A percentile compares a stretch with the other conserved stretches of the same genome.
Conservation (phyloP, 2,113 vertebrate genomes). For the Grantiella picta region DNA sequence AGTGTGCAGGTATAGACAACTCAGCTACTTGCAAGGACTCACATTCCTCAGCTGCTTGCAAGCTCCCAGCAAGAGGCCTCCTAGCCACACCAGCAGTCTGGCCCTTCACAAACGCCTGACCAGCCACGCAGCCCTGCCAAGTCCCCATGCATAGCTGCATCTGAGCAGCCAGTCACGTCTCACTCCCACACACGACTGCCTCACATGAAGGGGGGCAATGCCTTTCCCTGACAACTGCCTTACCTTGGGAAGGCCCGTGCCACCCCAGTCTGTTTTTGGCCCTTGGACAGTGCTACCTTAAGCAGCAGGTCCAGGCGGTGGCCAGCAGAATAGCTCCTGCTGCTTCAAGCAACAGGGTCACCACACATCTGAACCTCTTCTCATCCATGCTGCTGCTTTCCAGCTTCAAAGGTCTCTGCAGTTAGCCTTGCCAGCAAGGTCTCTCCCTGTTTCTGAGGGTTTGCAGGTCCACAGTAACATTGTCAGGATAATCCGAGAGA, state of each 20-base stretch:
- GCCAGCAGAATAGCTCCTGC: background rate
- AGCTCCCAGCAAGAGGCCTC: background rate
- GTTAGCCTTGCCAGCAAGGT: background rate
- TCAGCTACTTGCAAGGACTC: background rate
- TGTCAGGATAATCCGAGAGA: background rate
- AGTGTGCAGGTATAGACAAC: background rate
- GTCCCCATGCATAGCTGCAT: accelerated
- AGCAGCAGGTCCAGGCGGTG: background rate
- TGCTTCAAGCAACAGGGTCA: background rate
- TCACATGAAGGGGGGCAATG: background rate
- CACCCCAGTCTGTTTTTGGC: background rate
- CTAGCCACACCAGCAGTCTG: background rate
- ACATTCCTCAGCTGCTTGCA: background rate
- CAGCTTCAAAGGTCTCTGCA: background rate
- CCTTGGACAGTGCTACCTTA: background rate
- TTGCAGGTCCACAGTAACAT: background rate
- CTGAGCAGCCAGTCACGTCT: background rate
- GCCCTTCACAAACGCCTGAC: background rate
- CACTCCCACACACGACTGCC: background rate
- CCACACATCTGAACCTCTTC: background rate
- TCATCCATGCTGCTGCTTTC: background rate
- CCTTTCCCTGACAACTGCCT: background rate
- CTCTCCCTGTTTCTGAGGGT: background rate
- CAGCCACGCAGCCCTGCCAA: background rate
- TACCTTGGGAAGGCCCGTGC: background rate